Evolutionary conservation across 2,888 invertebrate genomes (phyloP).

Genomic region (Melinopterus prodromus): DNA sequence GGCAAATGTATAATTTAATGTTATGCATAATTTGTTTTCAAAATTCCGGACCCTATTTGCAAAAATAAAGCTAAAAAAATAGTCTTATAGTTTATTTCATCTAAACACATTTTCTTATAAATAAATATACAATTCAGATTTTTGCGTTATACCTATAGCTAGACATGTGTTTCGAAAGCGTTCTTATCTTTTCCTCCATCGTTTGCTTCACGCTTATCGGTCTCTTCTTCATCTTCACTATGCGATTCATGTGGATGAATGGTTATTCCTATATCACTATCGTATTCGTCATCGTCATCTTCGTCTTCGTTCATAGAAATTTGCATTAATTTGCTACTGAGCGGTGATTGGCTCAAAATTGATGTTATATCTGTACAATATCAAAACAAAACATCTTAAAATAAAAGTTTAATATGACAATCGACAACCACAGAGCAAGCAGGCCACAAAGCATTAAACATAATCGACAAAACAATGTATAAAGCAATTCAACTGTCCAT

Average conservation of each 20-base stretch:
- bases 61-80: not conserved
- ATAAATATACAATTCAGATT: not conserved
- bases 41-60: not conserved
- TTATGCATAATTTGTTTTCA: too few relatives aligned
- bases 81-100: not conserved
- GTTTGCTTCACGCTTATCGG: slow-evolving; percentile 22
- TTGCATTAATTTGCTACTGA: not conserved
- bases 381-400: not conserved
- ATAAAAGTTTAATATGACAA: not conserved
- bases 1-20: too few relatives aligned
- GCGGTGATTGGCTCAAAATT: slow-evolving; percentile 10
- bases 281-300: slow-evolving; percentile 29
- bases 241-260: slow-evolving; percentile 30
- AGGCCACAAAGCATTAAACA: not conserved
- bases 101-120: not conserved
- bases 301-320: slow-evolving; percentile 10
- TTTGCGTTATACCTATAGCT: not conserved
- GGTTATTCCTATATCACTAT: slow-evolving; percentile 31
- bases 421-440: not conserved
- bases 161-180: slow-evolving; percentile 34
- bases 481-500: not conserved
- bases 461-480: not conserved
- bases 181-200: slow-evolving; percentile 15
- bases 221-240: slow-evolving; percentile 24
- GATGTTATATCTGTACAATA: slow-evolving; percentile 10